These are phyloP conservation scores for Scyliorhinus canicula DNA, from an alignment of 2,797 vertebrate genomes.

Conservation along the genomic window DNA sequence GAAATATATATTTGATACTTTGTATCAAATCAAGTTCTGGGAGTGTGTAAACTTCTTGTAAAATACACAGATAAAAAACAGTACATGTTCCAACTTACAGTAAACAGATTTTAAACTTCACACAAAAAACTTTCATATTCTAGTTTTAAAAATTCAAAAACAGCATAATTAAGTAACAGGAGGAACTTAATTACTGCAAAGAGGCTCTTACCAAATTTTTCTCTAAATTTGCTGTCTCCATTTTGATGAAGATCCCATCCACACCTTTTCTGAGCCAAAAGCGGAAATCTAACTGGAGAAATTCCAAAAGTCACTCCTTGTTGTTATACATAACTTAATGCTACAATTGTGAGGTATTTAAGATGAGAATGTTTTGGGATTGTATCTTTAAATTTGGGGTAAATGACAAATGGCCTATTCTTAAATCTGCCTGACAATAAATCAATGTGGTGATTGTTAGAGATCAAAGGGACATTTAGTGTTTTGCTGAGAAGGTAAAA, in stretches of 20 bases:
- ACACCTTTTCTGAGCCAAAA: not conserved
- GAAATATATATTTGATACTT: not conserved
- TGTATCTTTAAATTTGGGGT: not conserved
- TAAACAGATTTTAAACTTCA: not conserved
- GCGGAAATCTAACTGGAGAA: not conserved
- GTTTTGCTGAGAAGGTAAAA: not conserved
- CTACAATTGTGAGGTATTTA: not conserved
- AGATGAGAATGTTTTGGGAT: not conserved
- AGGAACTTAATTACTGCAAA: not conserved
- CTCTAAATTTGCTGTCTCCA: not conserved
- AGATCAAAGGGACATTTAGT: not conserved
- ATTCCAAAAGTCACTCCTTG: not conserved
- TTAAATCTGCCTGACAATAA: not conserved
- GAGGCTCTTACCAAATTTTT: not conserved
- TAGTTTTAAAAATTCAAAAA: not conserved
- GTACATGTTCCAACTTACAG: not conserved
- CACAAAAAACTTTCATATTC: not conserved
- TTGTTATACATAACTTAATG: not conserved
- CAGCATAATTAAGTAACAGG: not conserved
- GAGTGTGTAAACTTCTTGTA: not conserved
- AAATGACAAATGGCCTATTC: not conserved
- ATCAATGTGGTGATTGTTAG: not conserved
- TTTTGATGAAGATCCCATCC: conserved; percentile 30
- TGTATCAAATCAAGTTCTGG: not conserved
- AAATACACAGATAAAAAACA: not conserved